Base-by-base conservation (phyloP, 2,797 vertebrate genomes). In the Protosalanx chinensis region DNA sequence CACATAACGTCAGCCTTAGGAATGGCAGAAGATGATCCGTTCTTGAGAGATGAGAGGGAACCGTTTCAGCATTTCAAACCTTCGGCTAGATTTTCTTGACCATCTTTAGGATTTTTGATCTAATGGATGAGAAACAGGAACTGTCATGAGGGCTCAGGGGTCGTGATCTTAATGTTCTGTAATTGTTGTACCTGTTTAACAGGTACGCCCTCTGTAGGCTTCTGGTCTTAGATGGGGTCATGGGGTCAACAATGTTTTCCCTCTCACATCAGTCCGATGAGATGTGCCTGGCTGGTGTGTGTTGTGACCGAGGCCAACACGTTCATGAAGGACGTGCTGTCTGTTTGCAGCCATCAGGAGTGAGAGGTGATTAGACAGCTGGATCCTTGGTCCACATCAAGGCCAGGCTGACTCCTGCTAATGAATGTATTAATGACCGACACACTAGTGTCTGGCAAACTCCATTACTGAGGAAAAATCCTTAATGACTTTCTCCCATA, bases 401-500 rank as follows among this genome's bases (percentile, higher is more conserved):
- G 79, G 65, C 77, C 72, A 75, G 66, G 68, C 32, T 51, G 70
- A 74, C 69, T 51, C 29, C 73, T 64, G 51, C 71, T 80, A 68
- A 84, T 72, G 78, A 87, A 81, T 81, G 75, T 87, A 88, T 86
- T 82, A 87, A 88, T 82, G 76, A 83, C 69, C 66, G 68, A 72
- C 70, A 76, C 84, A 84, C 63, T 35, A 7, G 60, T 70, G 74
- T 75, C 68, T 68, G 71, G 16, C 41, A 68, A 71, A 61, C 79
- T 81, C 79, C 78, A 88, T 88, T 86, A 85, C 82, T 89, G 81
- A 79, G 67, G 77, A 72, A 81, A 78, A 82, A 88, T 80, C 87
- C 80, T 79, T 85, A 86, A 89, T 88, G 80, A 75, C 84, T 81
- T 86, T 81, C 73, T 81, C 69, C 77, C 8, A 35, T 76, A 68